These are phyloP conservation scores for Drosophila parabipectinata DNA, from an alignment of 1,140 invertebrate genomes.

Conservation along the genomic window DNA sequence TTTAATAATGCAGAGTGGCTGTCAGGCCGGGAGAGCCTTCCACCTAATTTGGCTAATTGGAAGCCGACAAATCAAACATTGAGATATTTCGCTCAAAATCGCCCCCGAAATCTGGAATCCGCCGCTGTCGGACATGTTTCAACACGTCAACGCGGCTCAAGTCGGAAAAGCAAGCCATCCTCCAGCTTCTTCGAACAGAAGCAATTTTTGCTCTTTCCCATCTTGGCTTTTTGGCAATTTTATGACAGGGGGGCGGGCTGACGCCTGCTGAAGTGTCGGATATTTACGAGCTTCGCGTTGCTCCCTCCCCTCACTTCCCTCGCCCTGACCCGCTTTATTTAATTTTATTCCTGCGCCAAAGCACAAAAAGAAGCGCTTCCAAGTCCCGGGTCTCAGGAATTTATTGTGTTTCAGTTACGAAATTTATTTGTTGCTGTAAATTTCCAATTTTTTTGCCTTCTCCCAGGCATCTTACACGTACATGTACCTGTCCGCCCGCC, in stretches of 20 bases:
- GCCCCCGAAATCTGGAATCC: conserved; percentile 22
- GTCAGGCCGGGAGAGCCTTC: not conserved
- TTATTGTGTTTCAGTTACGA: conserved; percentile 80
- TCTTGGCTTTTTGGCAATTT: conserved; percentile 63
- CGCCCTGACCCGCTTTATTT: conserved; percentile 41
- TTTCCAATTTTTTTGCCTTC: conserved; percentile 66
- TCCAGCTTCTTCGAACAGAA: conserved; percentile 27
- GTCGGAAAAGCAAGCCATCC: conserved; percentile 22
- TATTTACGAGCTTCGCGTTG: conserved; percentile 63
- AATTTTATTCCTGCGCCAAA: conserved; percentile 57
- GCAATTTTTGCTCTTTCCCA: conserved; percentile 44
- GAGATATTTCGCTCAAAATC: conserved; percentile 26
- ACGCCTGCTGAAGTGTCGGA: conserved; percentile 74
- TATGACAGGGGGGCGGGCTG: conserved; percentile 52
- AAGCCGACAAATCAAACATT: conserved; percentile 38
- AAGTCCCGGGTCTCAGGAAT: conserved; percentile 73
- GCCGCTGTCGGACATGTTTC: conserved; percentile 44
- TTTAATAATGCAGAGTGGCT: conserved; percentile 63
- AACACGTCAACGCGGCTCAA: conserved; percentile 64
- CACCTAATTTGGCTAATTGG: conserved; percentile 72
- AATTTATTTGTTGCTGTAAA: conserved; percentile 80
- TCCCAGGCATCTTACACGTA: conserved; percentile 47
- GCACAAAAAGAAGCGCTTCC: conserved; percentile 48
- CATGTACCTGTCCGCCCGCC: conserved; percentile 9
- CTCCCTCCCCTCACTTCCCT: conserved; percentile 8